phyloP scores from a whole-genome alignment of 2,113 vertebrate species.

The Crotalus tigris region DNA sequence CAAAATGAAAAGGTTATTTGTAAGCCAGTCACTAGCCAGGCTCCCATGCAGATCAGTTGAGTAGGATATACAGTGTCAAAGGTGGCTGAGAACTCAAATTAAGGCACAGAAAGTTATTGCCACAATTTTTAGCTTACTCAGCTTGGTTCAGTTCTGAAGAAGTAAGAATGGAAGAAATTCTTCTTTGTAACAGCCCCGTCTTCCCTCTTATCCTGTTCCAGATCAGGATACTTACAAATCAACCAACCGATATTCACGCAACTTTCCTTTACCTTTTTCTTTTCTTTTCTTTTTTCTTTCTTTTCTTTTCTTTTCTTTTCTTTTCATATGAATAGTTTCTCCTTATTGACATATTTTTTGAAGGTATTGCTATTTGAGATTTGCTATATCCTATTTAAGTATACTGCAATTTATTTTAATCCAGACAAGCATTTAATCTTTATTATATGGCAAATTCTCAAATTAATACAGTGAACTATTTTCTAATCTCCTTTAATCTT shows the following conservation, averaged over 20 bases:
- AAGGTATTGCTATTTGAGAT: not conserved
- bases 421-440: not conserved
- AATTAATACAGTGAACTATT: not conserved
- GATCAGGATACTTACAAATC: not conserved
- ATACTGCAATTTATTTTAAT: not conserved
- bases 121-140: not conserved
- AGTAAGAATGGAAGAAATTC: not conserved
- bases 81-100: constrained; percentile 5
- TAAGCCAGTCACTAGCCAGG: not conserved
- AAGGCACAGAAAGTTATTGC: not conserved
- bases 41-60: not conserved
- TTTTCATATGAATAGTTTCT: not conserved
- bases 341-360: not conserved
- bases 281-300: no score
- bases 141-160: not conserved
- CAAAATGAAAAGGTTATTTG: constrained; percentile 11
- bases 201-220: not conserved
- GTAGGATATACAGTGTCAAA: not conserved
- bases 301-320: no score
- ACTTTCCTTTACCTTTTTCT: not conserved
- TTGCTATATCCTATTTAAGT: not conserved
- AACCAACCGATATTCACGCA: not conserved
- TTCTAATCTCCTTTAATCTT: not conserved
- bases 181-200: not conserved
- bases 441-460: not conserved